phyloP scores from a whole-genome alignment of 1,140 invertebrate species.

The Drosophila guanche region DNA sequence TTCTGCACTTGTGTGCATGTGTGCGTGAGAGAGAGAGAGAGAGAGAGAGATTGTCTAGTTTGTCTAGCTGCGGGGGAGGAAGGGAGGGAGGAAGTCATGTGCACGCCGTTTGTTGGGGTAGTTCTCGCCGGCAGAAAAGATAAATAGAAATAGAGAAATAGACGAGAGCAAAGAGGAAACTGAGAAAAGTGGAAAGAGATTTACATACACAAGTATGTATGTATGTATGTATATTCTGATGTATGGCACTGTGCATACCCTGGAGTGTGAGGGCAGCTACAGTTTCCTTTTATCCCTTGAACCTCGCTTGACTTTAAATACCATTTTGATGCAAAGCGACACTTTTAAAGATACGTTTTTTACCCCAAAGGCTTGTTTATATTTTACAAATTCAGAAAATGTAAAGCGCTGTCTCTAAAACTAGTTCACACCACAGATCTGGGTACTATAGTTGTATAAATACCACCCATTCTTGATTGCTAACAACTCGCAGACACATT shows the following conservation, averaged over 20 bases:
- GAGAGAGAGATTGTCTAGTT: constrained; percentile 30
- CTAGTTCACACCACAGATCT: too few relatives aligned
- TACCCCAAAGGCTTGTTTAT: too few relatives aligned
- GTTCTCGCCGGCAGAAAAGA: constrained; percentile 70
- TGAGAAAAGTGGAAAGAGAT: neutral
- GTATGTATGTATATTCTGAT: too few relatives aligned
- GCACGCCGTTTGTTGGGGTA: constrained; percentile 74
- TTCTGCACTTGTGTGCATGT: constrained; percentile 3
- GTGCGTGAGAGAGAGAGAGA: constrained; percentile 11
- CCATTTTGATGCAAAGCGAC: too few relatives aligned
- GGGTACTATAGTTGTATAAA: too few relatives aligned
- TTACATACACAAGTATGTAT: too few relatives aligned
- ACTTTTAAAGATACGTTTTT: too few relatives aligned
- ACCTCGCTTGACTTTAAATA: too few relatives aligned
- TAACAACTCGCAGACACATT: constrained; percentile 45
- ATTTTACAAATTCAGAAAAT: too few relatives aligned
- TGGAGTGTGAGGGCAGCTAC: neutral
- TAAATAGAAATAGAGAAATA: constrained; percentile 33
- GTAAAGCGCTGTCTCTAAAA: too few relatives aligned
- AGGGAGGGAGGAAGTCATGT: constrained; percentile 32
- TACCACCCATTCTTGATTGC: constrained; percentile 12
- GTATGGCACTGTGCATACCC: neutral
- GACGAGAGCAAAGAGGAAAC: constrained; percentile 20
- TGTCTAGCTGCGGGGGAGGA: constrained; percentile 20
- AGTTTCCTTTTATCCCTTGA: too few relatives aligned